Evolutionary conservation across 2,113 vertebrate genomes (phyloP).

Genomic region (Sphyrna mokarran): DNA sequence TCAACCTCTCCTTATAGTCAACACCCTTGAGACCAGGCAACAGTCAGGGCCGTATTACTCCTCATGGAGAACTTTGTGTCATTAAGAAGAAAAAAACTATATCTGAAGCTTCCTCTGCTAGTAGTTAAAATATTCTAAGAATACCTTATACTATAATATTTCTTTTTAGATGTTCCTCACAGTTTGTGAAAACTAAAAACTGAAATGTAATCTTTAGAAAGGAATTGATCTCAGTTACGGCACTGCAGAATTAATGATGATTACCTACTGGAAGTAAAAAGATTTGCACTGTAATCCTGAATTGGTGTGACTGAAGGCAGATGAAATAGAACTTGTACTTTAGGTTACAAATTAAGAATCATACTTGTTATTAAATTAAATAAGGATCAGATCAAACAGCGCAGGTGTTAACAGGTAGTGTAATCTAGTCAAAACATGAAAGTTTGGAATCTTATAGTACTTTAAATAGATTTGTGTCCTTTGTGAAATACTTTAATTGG

Average conservation of each 20-base stretch:
- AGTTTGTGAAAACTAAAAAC: not conserved
- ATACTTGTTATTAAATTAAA: not conserved
- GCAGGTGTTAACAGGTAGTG: not conserved
- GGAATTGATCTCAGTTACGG: not conserved
- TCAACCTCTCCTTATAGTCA: too few species aligned
- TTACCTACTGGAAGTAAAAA: not conserved
- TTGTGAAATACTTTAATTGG: not conserved
- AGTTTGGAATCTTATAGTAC: not conserved
- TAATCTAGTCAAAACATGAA: not conserved
- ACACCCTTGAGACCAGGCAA: too few species aligned
- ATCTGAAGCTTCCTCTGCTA: not conserved
- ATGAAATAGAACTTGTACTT: not conserved
- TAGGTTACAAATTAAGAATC: not conserved
- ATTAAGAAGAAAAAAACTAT: not conserved
- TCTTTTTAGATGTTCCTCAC: not conserved
- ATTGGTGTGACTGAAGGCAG: not conserved
- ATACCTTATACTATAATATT: not conserved
- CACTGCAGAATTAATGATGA: not conserved
- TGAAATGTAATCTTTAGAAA: not conserved
- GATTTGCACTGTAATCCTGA: too few species aligned
- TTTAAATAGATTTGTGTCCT: not conserved
- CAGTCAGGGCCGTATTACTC: not conserved
- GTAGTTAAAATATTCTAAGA: not conserved
- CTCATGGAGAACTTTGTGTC: not conserved
- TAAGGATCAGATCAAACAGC: not conserved